Percentiles rank a stretch among this genome's conserved stretches.
phyloP scores from a whole-genome alignment of 2,797 vertebrate species.

The Pygocentrus nattereri region DNA sequence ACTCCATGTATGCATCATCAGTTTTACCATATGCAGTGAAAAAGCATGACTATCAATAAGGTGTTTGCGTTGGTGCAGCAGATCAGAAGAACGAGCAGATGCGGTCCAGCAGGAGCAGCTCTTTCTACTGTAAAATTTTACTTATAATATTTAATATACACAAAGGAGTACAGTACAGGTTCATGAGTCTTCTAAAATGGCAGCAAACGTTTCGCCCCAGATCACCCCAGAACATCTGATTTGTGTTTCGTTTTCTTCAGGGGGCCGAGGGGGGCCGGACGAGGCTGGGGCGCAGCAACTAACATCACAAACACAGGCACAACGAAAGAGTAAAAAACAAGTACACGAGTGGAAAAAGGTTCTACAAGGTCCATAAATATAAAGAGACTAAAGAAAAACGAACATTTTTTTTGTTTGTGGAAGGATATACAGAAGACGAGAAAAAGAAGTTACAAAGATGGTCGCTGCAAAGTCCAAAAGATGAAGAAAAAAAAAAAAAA shows the following conservation, averaged over 20 bases:
- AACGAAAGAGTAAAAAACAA: conserved; percentile 43
- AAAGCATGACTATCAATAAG: too few relatives aligned
- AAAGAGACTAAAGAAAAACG: conserved; percentile 52
- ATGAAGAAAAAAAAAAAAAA: not conserved
- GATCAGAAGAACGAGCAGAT: conserved; percentile 11
- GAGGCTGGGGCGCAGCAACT: conserved; percentile 56
- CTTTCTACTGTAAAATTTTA: conserved; percentile 85
- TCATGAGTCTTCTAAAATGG: conserved; percentile 65
- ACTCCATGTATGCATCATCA: too few relatives aligned
- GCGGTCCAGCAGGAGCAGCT: not conserved
- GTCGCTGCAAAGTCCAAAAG: conserved; percentile 22
- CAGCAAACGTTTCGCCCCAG: conserved; percentile 56
- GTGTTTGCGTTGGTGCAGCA: not conserved
- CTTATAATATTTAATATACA: conserved; percentile 93
- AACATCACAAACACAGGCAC: conserved; percentile 44
- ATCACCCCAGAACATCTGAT: conserved; percentile 52
- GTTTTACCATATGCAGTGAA: not conserved
- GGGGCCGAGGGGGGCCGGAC: conserved; percentile 40
- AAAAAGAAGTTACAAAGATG: conserved; percentile 29
- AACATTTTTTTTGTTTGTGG: not conserved
- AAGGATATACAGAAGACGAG: conserved; percentile 38
- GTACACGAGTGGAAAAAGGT: conserved; percentile 39
- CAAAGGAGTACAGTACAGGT: conserved; percentile 92
- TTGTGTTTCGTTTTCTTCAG: conserved; percentile 51
- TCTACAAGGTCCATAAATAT: conserved; percentile 65